Conservation (phyloP, 1,140 invertebrate species). For the Acromyrmex echinatior region DNA sequence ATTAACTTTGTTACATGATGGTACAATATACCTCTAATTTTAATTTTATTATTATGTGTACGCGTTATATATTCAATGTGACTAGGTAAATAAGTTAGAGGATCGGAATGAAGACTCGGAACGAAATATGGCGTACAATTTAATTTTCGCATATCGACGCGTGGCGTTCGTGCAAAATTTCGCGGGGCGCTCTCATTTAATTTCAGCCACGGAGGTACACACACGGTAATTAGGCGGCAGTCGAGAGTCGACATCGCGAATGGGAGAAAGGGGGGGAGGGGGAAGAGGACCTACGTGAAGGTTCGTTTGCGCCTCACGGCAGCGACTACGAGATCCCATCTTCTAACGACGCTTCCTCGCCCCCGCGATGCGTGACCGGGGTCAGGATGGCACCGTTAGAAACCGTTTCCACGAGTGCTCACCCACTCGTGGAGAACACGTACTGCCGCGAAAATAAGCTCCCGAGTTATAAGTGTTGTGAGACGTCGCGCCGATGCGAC, state of each 20-base stretch:
- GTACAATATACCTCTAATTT: background rate
- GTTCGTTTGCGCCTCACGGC: conserved; percentile 77
- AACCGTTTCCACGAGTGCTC: conserved; percentile 67
- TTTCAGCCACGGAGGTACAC: conserved; percentile 42
- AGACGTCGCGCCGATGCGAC: background rate
- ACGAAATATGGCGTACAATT: background rate
- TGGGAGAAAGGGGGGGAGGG: background rate
- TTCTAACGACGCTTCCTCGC: conserved; percentile 72
- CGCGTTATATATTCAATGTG: background rate
- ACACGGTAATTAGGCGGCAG: conserved; percentile 56
- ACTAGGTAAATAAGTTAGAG: background rate
- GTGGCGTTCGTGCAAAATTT: conserved; percentile 15
- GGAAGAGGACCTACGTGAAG: conserved; percentile 44
- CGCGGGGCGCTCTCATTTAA: conserved; percentile 40
- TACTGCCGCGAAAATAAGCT: conserved; percentile 74
- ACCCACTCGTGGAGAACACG: conserved; percentile 71
- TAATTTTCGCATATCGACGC: conserved; percentile 31
- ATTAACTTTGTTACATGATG: background rate
- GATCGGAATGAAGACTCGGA: background rate
- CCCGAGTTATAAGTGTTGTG: conserved; percentile 64
- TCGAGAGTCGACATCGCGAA: background rate
- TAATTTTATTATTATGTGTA: background rate
- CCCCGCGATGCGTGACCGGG: conserved; percentile 80
- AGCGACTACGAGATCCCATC: conserved; percentile 78
- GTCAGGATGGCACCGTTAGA: conserved; percentile 79